Conservation (phyloP, 2,113 vertebrate genomes). For the Prietella phreatophila region DNA sequence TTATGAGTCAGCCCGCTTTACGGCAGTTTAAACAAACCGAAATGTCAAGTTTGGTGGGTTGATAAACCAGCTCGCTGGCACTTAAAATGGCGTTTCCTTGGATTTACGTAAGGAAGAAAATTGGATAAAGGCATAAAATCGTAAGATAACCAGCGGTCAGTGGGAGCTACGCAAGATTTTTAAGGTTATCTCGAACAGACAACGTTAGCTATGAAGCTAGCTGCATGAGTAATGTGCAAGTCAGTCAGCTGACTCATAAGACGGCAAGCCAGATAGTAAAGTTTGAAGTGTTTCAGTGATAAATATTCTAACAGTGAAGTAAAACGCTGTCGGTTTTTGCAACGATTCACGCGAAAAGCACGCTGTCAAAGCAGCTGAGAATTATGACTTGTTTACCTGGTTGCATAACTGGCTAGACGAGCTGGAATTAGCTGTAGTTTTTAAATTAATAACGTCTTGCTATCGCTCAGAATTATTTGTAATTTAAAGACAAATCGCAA, state of each 20-base stretch:
- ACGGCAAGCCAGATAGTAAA: neutral
- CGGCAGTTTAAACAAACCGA: constrained; percentile 47
- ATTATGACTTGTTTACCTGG: constrained; percentile 1
- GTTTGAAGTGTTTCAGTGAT: neutral
- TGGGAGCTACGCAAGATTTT: neutral
- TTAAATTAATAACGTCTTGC: neutral
- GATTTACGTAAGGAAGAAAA: constrained; percentile 19
- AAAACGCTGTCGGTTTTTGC: neutral
- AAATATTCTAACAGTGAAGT: neutral
- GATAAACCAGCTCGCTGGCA: neutral
- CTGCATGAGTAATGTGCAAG: constrained; percentile 5
- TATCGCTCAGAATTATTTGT: neutral
- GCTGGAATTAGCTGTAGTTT: neutral
- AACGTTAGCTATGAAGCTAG: constrained; percentile 30
- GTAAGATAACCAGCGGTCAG: neutral
- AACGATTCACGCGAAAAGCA: neutral
- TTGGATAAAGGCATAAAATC: neutral
- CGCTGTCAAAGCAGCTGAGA: neutral
- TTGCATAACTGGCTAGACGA: neutral
- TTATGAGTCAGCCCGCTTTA: constrained; percentile 46
- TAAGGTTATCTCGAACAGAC: constrained; percentile 16
- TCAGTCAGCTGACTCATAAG: constrained; percentile 29
- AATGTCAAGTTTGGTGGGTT: constrained; percentile 46
- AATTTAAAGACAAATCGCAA: neutral
- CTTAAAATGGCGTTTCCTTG: constrained; percentile 7